Base-by-base conservation (phyloP, 2,888 invertebrate genomes). In the Plemyria rubiginata region DNA sequence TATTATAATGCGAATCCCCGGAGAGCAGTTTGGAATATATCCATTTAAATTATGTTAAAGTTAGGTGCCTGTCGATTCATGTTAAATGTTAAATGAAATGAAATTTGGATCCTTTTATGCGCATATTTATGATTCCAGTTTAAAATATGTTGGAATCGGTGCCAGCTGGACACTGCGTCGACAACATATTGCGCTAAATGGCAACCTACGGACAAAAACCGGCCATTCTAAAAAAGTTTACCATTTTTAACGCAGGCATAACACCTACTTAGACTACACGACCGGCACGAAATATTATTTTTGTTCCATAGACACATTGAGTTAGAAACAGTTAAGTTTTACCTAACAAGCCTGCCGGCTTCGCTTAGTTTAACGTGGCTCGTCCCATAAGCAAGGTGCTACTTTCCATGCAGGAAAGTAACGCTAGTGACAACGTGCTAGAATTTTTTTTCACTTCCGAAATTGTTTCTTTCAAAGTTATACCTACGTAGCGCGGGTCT, bases 31-130 rank as follows among this genome's bases (percentile, higher is more conserved):
- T 61, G 61, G 41, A 38, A 51, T 57, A 62, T 63, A 72, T 74
- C n/a, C 56, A 73, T 74, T 65, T 72, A 77, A 79, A 71, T 77
- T 76, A 79, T 77, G 76, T 70, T 68, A 76, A 76, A 74, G 70
- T 74, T 69, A 65, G 67, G 66, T 71, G 70, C 73, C 68, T 70
- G 59, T 57, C 57, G 65, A 78, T 76, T 78, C 72, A 74, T 78
- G 76, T 72, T 69, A 71, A 74, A 76, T 74, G 73, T 76, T 82
- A 86, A 45, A 86, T 83, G 75, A 78, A 85, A 85, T 82, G 84
- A 88, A 87, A 88, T 82, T 62, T 69, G 74, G 83, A 80, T 80
- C 90, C 85, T 84, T 88, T 90, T 90, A 90, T 91, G 91, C 88
- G 89, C 92, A 92, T 92, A 91, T 87, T 88, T 86, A 87, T 84